Base-by-base conservation (phyloP, 2,113 vertebrate genomes). In the Tychaedon coryphoeus region DNA sequence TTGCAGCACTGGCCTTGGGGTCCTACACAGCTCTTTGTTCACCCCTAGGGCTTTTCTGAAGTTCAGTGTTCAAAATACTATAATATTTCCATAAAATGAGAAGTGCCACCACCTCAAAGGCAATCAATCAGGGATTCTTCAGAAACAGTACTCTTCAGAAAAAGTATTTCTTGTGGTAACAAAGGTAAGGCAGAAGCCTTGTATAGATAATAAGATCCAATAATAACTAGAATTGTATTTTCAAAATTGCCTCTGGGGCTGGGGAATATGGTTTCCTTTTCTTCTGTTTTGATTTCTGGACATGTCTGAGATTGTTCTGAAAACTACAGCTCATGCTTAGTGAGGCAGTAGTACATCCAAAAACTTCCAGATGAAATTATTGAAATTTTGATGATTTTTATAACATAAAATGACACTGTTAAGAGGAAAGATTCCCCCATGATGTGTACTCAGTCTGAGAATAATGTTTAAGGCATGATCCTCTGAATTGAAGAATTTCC, bases 171-270 rank as follows among this genome's bases (percentile, higher is more conserved):
- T 92, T 71, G 12, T 38, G 53, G 40, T 81, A 71, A 91, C 65
- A 93, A 95, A 92, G 61, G 64, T 60, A 67, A 91, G 61, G 73
- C n/a, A 91, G 48, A 86, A 84, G 36, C 71, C 78, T 81, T 78
- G 51, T 48, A 83, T 1, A 3, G 40, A 77, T 92, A 86, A 70
- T 69, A 90, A 93, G 60, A 89, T 81, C 16, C 34, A 78, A 80
- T 57, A 88, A 88, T 77, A 92, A 85, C 61, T 48, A 62, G 47
- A 95, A 94, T 56, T 70, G 40, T 64, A 86, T 84, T 91, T 87
- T 84, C 36, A 86, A 87, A 92, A 93, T 92, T 93, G 83, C 89
- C n/a, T 87, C 65, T 89, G 86, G 57, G 65, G n/a, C 80, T 92
- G 47, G 84, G 73, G 70, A 91, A 67, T 74, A 78, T 6, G 17